These are phyloP conservation scores for Eueides isabella DNA, from an alignment of 1,140 invertebrate genomes.

Conservation along the genomic window DNA sequence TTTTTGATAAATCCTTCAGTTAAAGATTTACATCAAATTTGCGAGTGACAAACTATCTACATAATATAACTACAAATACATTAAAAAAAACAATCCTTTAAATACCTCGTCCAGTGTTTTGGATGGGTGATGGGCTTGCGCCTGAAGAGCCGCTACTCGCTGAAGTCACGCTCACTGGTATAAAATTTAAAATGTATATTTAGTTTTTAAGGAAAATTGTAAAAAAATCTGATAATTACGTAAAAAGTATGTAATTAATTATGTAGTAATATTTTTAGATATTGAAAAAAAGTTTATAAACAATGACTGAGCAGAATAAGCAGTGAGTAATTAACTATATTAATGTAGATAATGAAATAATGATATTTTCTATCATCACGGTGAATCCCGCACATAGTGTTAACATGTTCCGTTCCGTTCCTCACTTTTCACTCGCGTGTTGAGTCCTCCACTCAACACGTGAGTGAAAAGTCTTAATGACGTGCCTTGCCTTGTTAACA, in stretches of 20 bases:
- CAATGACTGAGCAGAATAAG: not conserved
- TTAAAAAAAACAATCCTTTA: not conserved
- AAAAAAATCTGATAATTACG: not conserved
- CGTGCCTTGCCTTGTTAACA: too few relatives aligned
- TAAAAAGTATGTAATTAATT: not conserved
- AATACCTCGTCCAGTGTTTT: conserved; percentile 58
- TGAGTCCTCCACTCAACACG: too few relatives aligned
- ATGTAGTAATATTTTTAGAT: too few relatives aligned
- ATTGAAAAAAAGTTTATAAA: not conserved
- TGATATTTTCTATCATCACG: too few relatives aligned
- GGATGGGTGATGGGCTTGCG: conserved; percentile 70
- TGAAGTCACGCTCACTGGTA: conserved; percentile 53
- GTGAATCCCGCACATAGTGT: too few relatives aligned
- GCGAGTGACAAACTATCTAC: too few relatives aligned
- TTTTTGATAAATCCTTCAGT: too few relatives aligned
- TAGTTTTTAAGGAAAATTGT: not conserved
- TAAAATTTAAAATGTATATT: not conserved
- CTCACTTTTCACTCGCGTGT: too few relatives aligned
- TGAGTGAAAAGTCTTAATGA: too few relatives aligned
- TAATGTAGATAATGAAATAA: not conserved
- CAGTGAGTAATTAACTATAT: not conserved
- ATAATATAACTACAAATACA: not conserved
- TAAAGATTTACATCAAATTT: too few relatives aligned
- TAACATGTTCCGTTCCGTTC: too few relatives aligned
- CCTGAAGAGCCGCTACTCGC: conserved; percentile 67